Evolutionary conservation across 2,797 vertebrate genomes (phyloP).

Genomic region (Gobionotothen gibberifrons): DNA sequence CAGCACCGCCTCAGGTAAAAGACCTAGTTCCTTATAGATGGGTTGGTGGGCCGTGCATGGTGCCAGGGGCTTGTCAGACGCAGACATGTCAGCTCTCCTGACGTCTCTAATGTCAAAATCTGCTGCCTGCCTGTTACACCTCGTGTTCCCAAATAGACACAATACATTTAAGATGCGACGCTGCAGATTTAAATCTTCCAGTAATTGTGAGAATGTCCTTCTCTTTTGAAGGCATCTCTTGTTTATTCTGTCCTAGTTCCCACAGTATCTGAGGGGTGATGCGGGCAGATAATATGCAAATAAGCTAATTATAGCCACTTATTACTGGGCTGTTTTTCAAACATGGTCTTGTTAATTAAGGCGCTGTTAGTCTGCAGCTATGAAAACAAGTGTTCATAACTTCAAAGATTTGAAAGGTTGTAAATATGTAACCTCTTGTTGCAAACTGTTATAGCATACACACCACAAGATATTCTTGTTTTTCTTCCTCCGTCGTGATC

Average conservation of each 20-base stretch:
- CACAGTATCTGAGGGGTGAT: constrained; percentile 46
- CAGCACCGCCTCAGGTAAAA: constrained; percentile 57
- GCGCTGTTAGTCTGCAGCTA: constrained; percentile 22
- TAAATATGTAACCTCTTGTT: constrained; percentile 45
- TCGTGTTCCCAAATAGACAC: constrained; percentile 6
- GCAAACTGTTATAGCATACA: not conserved
- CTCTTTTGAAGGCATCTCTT: constrained; percentile 27
- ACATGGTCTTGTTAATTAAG: constrained; percentile 52
- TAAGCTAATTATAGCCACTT: constrained; percentile 60
- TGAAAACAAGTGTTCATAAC: constrained; percentile 38
- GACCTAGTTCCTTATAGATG: constrained; percentile 49
- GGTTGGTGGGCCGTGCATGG: constrained; percentile 28
- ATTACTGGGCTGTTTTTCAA: constrained; percentile 43
- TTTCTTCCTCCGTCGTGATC: too few species aligned
- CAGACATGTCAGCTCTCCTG: constrained; percentile 36
- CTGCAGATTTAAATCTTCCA: constrained; percentile 11
- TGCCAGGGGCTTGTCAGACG: constrained; percentile 58
- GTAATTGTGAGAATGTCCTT: constrained; percentile 16
- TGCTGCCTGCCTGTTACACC: constrained; percentile 20
- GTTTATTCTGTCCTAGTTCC: constrained; percentile 52
- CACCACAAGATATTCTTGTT: too few species aligned
- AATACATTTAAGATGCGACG: not conserved
- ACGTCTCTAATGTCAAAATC: constrained; percentile 38
- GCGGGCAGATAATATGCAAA: constrained; percentile 65
- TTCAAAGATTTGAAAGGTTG: constrained; percentile 36